These are phyloP conservation scores for Auanema freiburgensis DNA, from an alignment of 2,888 invertebrate genomes.

Conservation along the genomic window DNA sequence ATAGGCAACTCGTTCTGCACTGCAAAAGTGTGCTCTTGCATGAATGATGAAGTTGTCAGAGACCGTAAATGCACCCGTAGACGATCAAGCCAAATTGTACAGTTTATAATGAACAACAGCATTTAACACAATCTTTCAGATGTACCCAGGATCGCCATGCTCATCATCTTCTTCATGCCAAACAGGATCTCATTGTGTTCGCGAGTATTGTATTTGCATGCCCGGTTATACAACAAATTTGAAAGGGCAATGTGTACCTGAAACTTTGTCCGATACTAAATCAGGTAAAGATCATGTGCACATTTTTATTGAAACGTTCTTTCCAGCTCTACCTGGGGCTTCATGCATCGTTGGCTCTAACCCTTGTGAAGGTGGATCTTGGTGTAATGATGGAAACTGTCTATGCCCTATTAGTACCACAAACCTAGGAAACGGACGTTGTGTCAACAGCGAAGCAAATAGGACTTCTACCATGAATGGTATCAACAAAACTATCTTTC, in stretches of 20 bases:
- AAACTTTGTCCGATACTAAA: constrained; percentile 13
- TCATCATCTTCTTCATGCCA: constrained; percentile 23
- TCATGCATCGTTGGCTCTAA: constrained; percentile 11
- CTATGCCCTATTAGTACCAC: constrained; percentile 15
- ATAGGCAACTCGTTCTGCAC: constrained; percentile 32
- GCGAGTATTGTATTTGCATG: constrained; percentile 39
- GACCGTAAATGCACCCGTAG: constrained; percentile 34
- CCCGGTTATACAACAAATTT: constrained; percentile 40
- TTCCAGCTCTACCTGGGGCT: constrained; percentile 30
- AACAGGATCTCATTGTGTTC: constrained; percentile 28
- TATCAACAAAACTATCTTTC: background rate
- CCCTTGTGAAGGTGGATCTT: constrained; percentile 24
- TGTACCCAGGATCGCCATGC: constrained; percentile 37
- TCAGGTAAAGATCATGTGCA: constrained; percentile 13
- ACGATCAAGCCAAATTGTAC: constrained; percentile 3
- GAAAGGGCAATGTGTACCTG: constrained; percentile 39
- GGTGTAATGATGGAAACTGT: constrained; percentile 22
- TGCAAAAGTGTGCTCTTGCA: constrained; percentile 39
- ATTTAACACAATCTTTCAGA: constrained; percentile 3
- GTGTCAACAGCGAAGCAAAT: background rate
- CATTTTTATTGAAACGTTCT: background rate
- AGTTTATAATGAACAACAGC: constrained; percentile 40
- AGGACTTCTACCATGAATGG: background rate
- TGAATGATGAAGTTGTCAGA: constrained; percentile 28
- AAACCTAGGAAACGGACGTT: constrained; percentile 12